phyloP scores from a whole-genome alignment of 2,888 invertebrate genomes.

The Abrostola triplasia region DNA sequence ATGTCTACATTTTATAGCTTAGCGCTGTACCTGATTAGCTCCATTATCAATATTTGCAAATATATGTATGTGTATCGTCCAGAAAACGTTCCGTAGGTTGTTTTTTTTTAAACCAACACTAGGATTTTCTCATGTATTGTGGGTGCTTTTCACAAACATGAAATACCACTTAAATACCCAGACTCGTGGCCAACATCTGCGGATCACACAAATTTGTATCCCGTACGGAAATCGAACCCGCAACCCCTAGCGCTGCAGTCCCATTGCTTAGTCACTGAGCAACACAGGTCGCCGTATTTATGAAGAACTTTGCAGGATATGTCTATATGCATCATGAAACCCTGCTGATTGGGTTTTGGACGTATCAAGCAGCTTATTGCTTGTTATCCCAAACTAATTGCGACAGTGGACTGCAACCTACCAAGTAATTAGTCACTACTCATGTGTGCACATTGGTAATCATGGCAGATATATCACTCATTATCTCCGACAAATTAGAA shows the following conservation, averaged over 20 bases:
- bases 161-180: too few species aligned
- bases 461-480: neutral
- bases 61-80: neutral
- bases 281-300: too few species aligned
- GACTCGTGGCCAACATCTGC: too few species aligned
- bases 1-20: conserved; percentile 36
- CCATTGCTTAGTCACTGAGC: too few species aligned
- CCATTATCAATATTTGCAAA: conserved; percentile 17
- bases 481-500: neutral
- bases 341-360: neutral
- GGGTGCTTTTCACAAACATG: too few species aligned
- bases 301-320: neutral
- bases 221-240: too few species aligned
- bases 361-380: conserved; percentile 8
- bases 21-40: conserved; percentile 19
- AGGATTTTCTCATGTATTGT: too few species aligned
- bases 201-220: too few species aligned
- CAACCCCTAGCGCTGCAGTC: too few species aligned
- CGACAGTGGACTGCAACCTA: neutral
- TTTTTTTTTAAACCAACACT: too few species aligned
- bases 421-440: neutral
- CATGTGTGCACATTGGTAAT: neutral
- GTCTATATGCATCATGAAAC: neutral
- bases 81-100: conserved; percentile 21
- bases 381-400: conserved; percentile 1